Evolutionary conservation across 2,888 invertebrate genomes (phyloP), one percentile per base, ranked within the genome.

Genomic region (Machimus rusticus): DNA sequence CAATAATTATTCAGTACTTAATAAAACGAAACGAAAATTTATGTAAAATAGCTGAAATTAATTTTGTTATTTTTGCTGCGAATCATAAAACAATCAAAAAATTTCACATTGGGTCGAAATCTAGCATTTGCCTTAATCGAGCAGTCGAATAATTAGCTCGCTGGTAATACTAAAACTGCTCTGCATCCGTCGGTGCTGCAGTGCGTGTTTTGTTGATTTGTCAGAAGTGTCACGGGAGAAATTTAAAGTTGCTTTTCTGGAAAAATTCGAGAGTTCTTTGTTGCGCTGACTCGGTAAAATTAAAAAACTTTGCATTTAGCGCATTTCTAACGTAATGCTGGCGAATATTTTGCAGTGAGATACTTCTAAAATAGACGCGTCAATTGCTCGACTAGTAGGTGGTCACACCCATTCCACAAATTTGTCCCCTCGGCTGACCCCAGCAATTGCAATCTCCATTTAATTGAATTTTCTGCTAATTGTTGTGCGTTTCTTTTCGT

Each of bases 391-490:
- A n/a, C 19, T 81, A 34, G 81, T 81, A 51, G 28, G 55, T 81
- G 81, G 81, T 51, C 81, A 81, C 81, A 81, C 81, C 81, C 81
- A 81, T 81, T 81, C 34, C 34, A 4, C n/a, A 55, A 51, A 55
- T 76, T 19, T 37, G 76, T 23, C 23, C 0, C 16, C 51, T 78
- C 4, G 43, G 37, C 43, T 37, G 28, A 5, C n/a, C 34, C 76
- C 3, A 76, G 14, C 31, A 28, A 31, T 74, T 28, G 5, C 37
- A n/a, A n/a, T 37, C 23, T 5, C 6, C 16, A 51, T 23, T 81
- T 31, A 51, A 81, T 51, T 81, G 19, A 81, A 34, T 81, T 55
- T 8, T 31, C 14, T 0, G 34, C 28, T 81, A 81, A 81, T 81
- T 81, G 43, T 31, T 81, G 16, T 12, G 43, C 16, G 19, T 14